A percentile compares a stretch with the other conserved stretches of the same genome.
These are phyloP conservation scores for Gymnogyps californianus DNA, from an alignment of 2,113 vertebrate genomes.

Conservation along the genomic window DNA sequence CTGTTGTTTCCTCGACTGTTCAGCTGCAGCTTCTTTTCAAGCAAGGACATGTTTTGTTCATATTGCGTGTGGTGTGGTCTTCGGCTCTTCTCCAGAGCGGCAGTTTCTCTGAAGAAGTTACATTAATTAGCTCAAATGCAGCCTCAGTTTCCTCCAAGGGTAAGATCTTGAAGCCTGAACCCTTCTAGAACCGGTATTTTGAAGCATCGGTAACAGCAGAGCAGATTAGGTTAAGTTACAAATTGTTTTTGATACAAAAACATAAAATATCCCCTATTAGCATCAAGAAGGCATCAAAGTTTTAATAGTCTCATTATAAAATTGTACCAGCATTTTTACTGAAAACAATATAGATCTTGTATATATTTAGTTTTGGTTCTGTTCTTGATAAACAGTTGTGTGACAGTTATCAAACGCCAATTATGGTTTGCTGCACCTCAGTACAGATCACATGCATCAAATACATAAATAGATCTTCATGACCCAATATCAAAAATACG, in stretches of 20 bases:
- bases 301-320: slow-evolving; percentile 21
- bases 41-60: background rate
- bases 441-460: slow-evolving; percentile 24
- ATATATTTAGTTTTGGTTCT: slow-evolving; percentile 2
- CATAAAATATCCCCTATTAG: slow-evolving; percentile 45
- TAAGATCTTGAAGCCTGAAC: background rate
- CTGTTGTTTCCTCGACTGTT: background rate
- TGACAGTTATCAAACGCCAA: slow-evolving; percentile 15
- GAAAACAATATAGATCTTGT: background rate
- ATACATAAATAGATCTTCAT: slow-evolving; percentile 60
- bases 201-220: background rate
- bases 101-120: background rate
- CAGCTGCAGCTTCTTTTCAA: background rate
- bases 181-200: background rate
- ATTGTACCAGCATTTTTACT: background rate
- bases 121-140: background rate
- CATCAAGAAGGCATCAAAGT: slow-evolving; percentile 60
- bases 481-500: slow-evolving; percentile 72
- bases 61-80: background rate
- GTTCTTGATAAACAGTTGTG: slow-evolving; percentile 5
- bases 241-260: slow-evolving; percentile 68
- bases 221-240: slow-evolving; percentile 25
- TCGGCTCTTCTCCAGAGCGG: background rate
- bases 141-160: background rate
- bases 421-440: background rate